Evolutionary conservation across 1,140 invertebrate species (phyloP).

Genomic region (Cydia fagiglandana): DNA sequence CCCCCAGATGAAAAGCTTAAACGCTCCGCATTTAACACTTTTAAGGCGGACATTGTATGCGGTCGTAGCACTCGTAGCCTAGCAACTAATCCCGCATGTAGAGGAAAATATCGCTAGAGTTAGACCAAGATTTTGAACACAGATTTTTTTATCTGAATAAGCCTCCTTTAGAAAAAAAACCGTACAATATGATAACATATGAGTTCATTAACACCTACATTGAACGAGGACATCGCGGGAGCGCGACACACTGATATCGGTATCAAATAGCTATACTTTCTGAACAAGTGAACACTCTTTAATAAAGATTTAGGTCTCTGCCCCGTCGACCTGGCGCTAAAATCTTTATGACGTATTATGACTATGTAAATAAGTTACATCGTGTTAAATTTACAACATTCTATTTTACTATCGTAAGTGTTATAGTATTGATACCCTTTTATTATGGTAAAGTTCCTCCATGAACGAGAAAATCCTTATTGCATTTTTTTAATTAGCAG

Average conservation of each 20-base stretch:
- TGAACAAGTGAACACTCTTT: no score
- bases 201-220: no score
- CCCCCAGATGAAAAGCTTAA: no score
- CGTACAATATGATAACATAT: no score
- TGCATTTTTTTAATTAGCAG: background rate
- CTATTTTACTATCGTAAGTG: conserved; percentile 78
- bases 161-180: no score
- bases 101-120: no score
- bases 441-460: conserved; percentile 67
- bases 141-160: no score
- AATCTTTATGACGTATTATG: conserved; percentile 44
- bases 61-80: background rate
- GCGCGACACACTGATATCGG: no score
- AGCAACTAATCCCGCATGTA: background rate
- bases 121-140: no score
- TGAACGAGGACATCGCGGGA: no score
- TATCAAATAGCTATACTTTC: background rate
- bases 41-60: no score
- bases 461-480: conserved; percentile 50
- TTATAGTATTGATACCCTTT: conserved; percentile 72
- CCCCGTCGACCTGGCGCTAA: background rate
- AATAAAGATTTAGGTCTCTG: background rate
- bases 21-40: no score
- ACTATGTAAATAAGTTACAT: conserved; percentile 77
- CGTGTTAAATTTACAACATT: conserved; percentile 78